Base-by-base conservation (phyloP, 2,888 invertebrate genomes). In the Drosophila paracracens region DNA sequence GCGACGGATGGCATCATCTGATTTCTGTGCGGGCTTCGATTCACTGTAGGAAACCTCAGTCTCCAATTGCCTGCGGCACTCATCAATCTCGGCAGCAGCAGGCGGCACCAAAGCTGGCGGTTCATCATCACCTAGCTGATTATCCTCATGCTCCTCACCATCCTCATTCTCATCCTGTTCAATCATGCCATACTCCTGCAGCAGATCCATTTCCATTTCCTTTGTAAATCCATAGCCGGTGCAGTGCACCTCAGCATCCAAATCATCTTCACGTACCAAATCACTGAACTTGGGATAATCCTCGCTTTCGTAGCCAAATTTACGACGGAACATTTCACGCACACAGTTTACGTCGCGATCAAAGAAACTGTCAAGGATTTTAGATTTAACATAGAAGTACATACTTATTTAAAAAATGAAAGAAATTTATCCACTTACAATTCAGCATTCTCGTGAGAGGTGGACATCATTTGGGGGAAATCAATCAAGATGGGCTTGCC, bases 381-480 rank as follows among this genome's bases (percentile, higher is more conserved):
- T 6, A 4, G 2, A 21, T 57, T 46, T 21, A 11, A 27, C 4
- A 18, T 0, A 27, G 48, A 0, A 64, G 21, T 13, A 38, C 63
- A 4, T 27, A n/a, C 1, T 40, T 21, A 7, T 21, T 2, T 2
- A 7, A 16, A 16, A 27, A 0, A 18, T 13, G 6, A 36, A 11
- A 4, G 1, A 25, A 2, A 25, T 25, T 4, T 4, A 25, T 25
- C 5, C 35, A 53, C 89, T 94, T 93, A 98, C 96, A 96, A 95
- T 95, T 97, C 96, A 52, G 99, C 99, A 93, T 99, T 98, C 43
- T 94, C 91, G 93, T 99, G 99, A 31, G 96, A 96, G 0, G 97
- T 99, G 8, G 99, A 99, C 62, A 99, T 96, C 99, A 99, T 99
- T 94, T 99, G 99, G 0, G 99, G 99, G 93, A 99, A 99, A 94